These are phyloP conservation scores for Melipona quadrifasciata DNA, from an alignment of 1,140 invertebrate genomes.

Conservation along the genomic window DNA sequence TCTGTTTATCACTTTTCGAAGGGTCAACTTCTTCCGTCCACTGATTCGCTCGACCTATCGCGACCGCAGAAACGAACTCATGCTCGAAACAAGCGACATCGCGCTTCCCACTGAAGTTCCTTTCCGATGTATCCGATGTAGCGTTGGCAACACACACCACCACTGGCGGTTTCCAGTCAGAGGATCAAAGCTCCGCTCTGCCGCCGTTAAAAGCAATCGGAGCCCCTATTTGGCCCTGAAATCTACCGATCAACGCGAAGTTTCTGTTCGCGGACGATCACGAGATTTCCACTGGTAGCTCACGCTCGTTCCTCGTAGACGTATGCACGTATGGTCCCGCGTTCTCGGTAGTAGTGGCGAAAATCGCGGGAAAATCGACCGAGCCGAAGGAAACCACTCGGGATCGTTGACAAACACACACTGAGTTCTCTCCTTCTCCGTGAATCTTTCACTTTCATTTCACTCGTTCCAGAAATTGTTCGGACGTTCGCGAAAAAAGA, in stretches of 20 bases:
- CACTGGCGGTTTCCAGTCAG: background rate
- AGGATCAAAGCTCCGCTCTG: conserved; percentile 2
- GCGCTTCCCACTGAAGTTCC: background rate
- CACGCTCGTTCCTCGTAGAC: background rate
- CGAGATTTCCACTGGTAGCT: background rate
- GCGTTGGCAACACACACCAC: background rate
- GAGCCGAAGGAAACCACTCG: background rate
- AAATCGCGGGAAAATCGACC: conserved; percentile 31
- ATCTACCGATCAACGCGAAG: background rate
- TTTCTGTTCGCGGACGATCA: background rate
- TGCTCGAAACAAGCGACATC: background rate
- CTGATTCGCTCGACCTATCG: background rate
- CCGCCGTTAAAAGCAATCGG: background rate
- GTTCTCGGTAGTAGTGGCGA: background rate
- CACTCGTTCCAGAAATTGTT: background rate
- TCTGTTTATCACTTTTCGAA: background rate
- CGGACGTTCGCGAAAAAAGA: background rate
- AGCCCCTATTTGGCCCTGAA: background rate
- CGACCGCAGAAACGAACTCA: background rate
- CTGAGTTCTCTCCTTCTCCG: background rate
- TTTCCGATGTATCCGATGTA: background rate
- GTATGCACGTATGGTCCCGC: background rate
- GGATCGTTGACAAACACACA: background rate
- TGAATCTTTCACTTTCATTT: background rate
- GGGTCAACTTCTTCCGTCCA: too few species aligned